Evolutionary conservation across 2,888 invertebrate genomes (phyloP), one percentile per base, ranked within the genome.

Genomic region (Ichneumoninae sp.): DNA sequence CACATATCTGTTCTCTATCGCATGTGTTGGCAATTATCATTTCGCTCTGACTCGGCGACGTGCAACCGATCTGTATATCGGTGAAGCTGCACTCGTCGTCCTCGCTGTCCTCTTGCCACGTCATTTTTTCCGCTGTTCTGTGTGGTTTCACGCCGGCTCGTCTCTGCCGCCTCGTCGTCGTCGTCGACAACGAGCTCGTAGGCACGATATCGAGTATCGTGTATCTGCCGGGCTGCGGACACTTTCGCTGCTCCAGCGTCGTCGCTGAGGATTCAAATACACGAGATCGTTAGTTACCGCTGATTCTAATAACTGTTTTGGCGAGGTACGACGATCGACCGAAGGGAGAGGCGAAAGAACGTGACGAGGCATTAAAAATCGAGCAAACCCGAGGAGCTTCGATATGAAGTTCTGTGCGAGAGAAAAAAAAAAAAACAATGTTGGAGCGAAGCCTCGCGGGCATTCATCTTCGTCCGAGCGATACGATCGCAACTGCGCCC

Each of bases 211-310:
- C 94, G 47, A 95, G 91, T 1, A 96, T 95, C 0, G 95, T 95
- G 92, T 96, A 97, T 4, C 96, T 94, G 0, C 97, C 97, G 57
- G 96, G 93, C 88, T 96, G 95, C 0, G 97, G 97, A 90, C 97
- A 97, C 68, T 95, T 95, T 88, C 95, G 95, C 60, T 96, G 95
- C 85, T 95, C 95, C 69, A 96, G 94, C 0, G 95, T 94, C 0
- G 96, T 95, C 0, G 96, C 96, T 97, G 93, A 0, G 94, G 94
- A 77, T 85, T 69, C 81, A 77, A 74, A 68, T 78, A 75, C 71
- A 69, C 19, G 8, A 50, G 8, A 50, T 63, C 16, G n/a, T 30
- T 63, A 33, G 44, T 63, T 63, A 10, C 30, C 60, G 16, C n/a
- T 16, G 13, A 63, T 63, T 63, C 30, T 30, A 13, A 33, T 33